phyloP scores from a whole-genome alignment of 2,113 vertebrate genomes.

The Herpailurus yagouaroundi region DNA sequence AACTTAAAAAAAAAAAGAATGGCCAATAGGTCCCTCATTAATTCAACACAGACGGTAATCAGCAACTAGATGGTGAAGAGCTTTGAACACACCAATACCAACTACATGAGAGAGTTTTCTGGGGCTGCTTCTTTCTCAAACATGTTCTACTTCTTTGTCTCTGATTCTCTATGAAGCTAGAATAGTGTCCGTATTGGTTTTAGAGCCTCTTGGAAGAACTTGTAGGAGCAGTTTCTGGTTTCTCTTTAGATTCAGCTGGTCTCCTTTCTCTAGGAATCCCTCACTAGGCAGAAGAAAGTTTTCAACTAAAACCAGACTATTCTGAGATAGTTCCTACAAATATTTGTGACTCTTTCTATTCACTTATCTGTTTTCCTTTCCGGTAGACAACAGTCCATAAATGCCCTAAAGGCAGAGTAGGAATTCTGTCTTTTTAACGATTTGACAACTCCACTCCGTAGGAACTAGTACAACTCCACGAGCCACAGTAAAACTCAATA shows the following conservation, averaged over 20 bases:
- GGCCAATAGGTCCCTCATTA: background rate
- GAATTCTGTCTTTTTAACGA: background rate
- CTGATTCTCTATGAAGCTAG: background rate
- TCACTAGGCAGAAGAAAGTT: slow-evolving; percentile 22
- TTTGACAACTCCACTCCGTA: background rate
- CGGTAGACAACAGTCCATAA: background rate
- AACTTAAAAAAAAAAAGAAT: background rate
- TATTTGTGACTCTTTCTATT: background rate
- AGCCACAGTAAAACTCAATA: background rate
- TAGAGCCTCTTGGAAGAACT: background rate
- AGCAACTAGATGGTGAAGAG: background rate
- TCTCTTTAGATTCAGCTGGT: background rate
- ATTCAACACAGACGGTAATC: background rate
- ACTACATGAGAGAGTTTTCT: background rate
- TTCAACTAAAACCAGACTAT: background rate
- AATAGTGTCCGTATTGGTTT: background rate
- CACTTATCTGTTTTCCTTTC: background rate
- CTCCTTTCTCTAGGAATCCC: slow-evolving; percentile 27
- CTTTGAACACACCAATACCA: background rate
- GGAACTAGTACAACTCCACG: background rate
- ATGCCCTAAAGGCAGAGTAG: background rate
- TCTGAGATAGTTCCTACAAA: slow-evolving; percentile 1
- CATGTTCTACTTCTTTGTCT: background rate
- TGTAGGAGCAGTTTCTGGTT: background rate
- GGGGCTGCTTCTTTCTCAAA: background rate